These are phyloP conservation scores for Crambe crambe DNA, from an alignment of 37 sponge, comb jelly and placozoan species.

Conservation along the genomic window DNA sequence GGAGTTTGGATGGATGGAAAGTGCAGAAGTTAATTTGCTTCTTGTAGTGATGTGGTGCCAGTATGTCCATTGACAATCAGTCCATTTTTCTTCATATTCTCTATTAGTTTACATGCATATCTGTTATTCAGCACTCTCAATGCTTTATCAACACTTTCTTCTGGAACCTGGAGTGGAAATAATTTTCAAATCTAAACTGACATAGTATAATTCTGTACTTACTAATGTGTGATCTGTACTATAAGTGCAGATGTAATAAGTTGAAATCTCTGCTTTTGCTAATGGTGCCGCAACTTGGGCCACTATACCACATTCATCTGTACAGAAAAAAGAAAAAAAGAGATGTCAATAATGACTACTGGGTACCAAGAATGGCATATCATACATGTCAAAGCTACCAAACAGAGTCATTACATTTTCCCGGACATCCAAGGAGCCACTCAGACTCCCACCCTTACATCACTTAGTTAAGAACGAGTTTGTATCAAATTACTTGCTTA, in stretches of 20 bases:
- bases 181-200: not conserved
- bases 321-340: not conserved
- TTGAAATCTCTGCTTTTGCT: conserved; percentile 61
- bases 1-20: too few species aligned
- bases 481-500: too few species aligned
- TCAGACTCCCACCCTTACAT: too few species aligned
- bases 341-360: too few species aligned
- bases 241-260: conserved; percentile 66
- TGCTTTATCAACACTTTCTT: conserved; percentile 46
- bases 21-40: too few species aligned
- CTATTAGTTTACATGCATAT: not conserved
- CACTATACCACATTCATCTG: conserved; percentile 78
- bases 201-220: not conserved
- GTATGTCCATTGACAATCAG: not conserved
- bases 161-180: conserved; percentile 33
- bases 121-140: conserved; percentile 46
- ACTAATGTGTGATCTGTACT: conserved; percentile 68
- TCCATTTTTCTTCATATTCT: conserved; percentile 12
- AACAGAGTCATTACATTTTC: too few species aligned
- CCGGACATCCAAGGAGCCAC: too few species aligned
- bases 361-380: too few species aligned
- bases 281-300: conserved; percentile 69
- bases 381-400: too few species aligned
- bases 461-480: too few species aligned
- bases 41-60: too few species aligned